Evolutionary conservation across 2,888 invertebrate species (phyloP), one percentile per base, ranked within the genome.

Genomic region (Odiellus spinosus): DNA sequence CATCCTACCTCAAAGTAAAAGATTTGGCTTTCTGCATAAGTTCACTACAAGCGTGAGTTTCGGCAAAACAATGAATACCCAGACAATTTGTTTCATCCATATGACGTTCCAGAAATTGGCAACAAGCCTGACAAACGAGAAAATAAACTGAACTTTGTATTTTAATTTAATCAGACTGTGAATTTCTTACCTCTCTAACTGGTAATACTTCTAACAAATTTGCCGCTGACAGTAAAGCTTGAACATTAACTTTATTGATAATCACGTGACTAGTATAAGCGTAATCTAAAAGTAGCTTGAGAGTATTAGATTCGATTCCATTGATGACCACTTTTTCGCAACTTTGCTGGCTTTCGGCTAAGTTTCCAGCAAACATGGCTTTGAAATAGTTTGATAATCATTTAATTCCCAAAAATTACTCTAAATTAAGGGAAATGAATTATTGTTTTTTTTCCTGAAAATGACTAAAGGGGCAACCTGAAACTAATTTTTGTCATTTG

Each of bases 21-120:
- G 61, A 58, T 52, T 67, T 65, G 3, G 71, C 66, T 52, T 64
- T 65, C 12, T 62, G 58, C 49, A 64, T 64, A n/a, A 72, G 61
- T 34, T 66, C 64, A 14, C 58, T 59, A 54, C 71, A 71, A 26
- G 67, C 64, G 57, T 71, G 71, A 15, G 67, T 60, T 50, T 71
- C 67, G 18, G 71, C 69, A 56, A 72, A 68, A 52, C 69, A 67
- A 59, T 70, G 70, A 42, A 71, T 69, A 4, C 70, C 70, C 18
- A 72, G 58, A 55, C 70, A 70, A 57, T 72, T 72, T 10, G 61
- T 59, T 17, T 63, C 62, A 53, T 69, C 68, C 65, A 70, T 69
- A 55, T 69, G 65, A 39, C 61, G 56, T 49, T 66, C 64, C 47
- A 69, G 56, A 51, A 66, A 69, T 19, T 57, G 56, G 52, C 68